These are phyloP conservation scores for Leptinotarsa peninsularis DNA, from an alignment of 2,888 invertebrate species.

Conservation along the genomic window DNA sequence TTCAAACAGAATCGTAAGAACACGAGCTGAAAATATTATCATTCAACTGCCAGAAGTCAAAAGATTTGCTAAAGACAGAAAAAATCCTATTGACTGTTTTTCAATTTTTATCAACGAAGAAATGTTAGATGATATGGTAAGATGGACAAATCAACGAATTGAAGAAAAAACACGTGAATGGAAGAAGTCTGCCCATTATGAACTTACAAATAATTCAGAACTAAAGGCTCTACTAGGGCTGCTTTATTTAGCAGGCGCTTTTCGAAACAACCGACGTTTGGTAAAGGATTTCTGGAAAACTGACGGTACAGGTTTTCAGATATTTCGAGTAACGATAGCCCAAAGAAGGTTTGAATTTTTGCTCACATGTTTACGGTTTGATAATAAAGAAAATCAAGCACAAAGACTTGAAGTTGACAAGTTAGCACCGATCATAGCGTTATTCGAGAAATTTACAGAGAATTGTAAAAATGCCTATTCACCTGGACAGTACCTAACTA, in stretches of 20 bases:
- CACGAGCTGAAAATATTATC: neutral
- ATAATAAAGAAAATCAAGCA: neutral
- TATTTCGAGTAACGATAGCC: no score
- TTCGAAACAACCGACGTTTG: no score
- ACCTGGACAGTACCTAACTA: neutral
- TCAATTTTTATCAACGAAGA: neutral
- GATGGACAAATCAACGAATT: no score
- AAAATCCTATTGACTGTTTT: neutral
- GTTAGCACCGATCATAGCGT: conserved; percentile 6
- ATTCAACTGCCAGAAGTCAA: neutral
- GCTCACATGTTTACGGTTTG: conserved; percentile 1
- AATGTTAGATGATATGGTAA: no score
- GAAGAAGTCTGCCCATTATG: no score
- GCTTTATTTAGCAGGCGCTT: no score
- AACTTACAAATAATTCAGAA: no score
- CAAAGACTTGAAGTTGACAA: neutral
- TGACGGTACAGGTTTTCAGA: no score
- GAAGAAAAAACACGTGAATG: no score
- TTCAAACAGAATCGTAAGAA: neutral
- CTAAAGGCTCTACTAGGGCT: no score
- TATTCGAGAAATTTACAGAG: neutral
- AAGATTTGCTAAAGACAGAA: neutral
- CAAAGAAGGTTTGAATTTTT: neutral
- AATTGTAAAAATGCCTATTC: conserved; percentile 6
- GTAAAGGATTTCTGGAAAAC: neutral